Evolutionary conservation across 2,888 invertebrate genomes (phyloP).

Genomic region (Papilio elwesi): DNA sequence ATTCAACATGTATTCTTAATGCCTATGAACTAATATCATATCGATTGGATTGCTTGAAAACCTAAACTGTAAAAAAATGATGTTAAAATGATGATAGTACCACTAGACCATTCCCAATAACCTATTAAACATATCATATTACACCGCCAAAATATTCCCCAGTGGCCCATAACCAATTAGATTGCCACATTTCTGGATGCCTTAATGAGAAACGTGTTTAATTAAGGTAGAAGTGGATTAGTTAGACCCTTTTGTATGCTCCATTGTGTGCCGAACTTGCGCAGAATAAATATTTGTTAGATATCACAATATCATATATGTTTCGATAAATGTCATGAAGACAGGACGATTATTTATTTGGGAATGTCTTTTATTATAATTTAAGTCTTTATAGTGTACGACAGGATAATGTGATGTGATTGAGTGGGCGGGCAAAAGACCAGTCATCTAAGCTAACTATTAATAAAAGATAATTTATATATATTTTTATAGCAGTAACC

Average conservation of each 20-base stretch:
- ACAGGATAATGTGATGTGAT: too few relatives aligned
- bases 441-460: too few relatives aligned
- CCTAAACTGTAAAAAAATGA: too few relatives aligned
- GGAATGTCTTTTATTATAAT: neutral
- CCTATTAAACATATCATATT: too few relatives aligned
- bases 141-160: neutral
- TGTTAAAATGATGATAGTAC: too few relatives aligned
- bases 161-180: neutral
- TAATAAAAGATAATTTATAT: too few relatives aligned
- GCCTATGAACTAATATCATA: too few relatives aligned
- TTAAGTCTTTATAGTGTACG: neutral
- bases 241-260: constrained; percentile 16
- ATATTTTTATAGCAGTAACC: too few relatives aligned
- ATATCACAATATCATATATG: neutral
- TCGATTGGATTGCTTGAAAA: too few relatives aligned
- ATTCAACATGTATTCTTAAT: too few relatives aligned
- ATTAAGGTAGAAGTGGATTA: constrained; percentile 15
- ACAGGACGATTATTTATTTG: neutral
- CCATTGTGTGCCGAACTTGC: constrained; percentile 21
- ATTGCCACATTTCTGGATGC: neutral
- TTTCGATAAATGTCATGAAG: neutral
- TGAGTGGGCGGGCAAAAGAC: too few relatives aligned
- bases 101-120: too few relatives aligned
- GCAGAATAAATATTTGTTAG: constrained; percentile 9
- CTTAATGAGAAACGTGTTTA: constrained; percentile 22